Base-by-base conservation (phyloP, 2,888 invertebrate genomes). In the Napeogenes sylphis region DNA sequence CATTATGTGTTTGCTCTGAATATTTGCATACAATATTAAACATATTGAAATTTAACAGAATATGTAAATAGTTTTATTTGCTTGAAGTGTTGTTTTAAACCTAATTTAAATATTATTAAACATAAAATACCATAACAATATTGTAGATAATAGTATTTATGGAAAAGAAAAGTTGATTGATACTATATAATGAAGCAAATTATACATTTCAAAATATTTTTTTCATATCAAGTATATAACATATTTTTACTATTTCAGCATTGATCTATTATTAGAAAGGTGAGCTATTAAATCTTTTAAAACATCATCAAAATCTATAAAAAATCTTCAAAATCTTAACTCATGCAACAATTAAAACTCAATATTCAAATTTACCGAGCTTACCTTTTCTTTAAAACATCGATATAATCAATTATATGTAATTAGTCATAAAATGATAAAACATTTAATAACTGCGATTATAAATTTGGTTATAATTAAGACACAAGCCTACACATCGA, bases 1-100 rank as follows among this genome's bases (percentile, higher is more conserved):
- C 63, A 70, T 63, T 64, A 61, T 64, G 60, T 68, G 68, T 66
- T 66, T 68, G 68, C 68, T 58, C 63, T 35, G 55, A 35, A 58
- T 58, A 59, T 58, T 63, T 35, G n/a, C 45, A 55, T 64, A 68
- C 55, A 66, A 66, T 58, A 68, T 66, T 57, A 45, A 63, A 53
- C 51, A 47, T 32, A 35, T 45, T 45, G 13, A 45, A 45, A 30
- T 46, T 33, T 35, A 58, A 58, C 42, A 21, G 51, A 53, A 21
- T 21, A 45, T 55, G 8, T 10, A 38, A 38, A 38, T 38, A 38
- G 38, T 8, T 38, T 38, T 6, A 8, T 38, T 38, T 38, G 38
- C 4, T 38, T 21, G 21, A 21, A 21, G 21, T 21, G 21, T 21
- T 21, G 21, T 21, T 21, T 21, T 21, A 21, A 21, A 21, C 21